A percentile compares a stretch with the other conserved stretches of the same genome.
phyloP scores from a whole-genome alignment of 1,140 invertebrate genomes.

The Lutraria rhynchaena region DNA sequence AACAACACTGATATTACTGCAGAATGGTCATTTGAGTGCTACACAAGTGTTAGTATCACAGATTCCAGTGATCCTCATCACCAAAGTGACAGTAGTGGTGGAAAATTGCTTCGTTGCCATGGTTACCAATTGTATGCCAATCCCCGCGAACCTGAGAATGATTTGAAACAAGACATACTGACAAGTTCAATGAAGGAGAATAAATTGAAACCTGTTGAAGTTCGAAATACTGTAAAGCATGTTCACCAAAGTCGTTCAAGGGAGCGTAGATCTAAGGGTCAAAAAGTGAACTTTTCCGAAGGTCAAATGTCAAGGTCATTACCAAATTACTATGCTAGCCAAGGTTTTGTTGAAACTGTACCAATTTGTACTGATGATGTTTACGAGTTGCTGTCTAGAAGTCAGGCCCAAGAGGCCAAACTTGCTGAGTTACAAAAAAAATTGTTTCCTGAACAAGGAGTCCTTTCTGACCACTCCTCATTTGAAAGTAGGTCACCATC shows the following conservation, averaged over 20 bases:
- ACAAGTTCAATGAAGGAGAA: background rate
- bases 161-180: background rate
- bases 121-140: constrained; percentile 30
- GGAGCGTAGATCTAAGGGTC: constrained; percentile 12
- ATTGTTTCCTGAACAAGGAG: constrained; percentile 9
- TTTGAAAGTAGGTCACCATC: constrained; percentile 6
- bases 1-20: no score
- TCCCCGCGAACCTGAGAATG: constrained; percentile 31
- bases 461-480: background rate
- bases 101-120: constrained; percentile 42
- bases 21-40: constrained; percentile 53
- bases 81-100: constrained; percentile 49
- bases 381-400: constrained; percentile 47
- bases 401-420: constrained; percentile 47
- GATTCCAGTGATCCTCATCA: constrained; percentile 39
- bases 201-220: background rate
- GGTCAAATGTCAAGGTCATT: constrained; percentile 46
- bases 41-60: constrained; percentile 37
- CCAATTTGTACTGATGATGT: constrained; percentile 44
- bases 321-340: constrained; percentile 14
- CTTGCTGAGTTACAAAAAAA: constrained; percentile 40
- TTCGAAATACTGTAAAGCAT: constrained; percentile 6
- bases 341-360: constrained; percentile 39
- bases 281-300: constrained; percentile 27
- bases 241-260: constrained; percentile 9